Evolutionary conservation across 1,140 invertebrate species (phyloP).

Genomic region (Aphis gossypii): DNA sequence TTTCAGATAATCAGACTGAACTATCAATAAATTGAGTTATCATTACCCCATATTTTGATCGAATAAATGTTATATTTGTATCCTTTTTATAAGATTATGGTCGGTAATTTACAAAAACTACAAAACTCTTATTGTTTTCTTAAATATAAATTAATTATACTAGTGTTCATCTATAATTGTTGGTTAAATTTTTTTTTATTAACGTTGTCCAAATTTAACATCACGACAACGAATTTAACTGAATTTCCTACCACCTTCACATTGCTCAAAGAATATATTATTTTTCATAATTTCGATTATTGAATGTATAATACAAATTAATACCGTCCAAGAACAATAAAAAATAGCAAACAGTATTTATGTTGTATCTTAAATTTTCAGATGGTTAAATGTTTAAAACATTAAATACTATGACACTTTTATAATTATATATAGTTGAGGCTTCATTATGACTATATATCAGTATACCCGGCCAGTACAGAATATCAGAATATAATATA

Average conservation of each 20-base stretch:
- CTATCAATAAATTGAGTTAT: not conserved
- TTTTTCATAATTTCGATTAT: not conserved
- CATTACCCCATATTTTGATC: not conserved
- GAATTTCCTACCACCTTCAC: not conserved
- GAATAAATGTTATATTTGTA: not conserved
- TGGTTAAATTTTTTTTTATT: not conserved
- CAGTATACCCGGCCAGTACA: not conserved
- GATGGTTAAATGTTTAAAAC: too few species aligned
- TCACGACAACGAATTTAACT: not conserved
- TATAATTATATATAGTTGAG: too few species aligned
- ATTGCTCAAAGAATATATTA: not conserved
- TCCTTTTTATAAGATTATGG: not conserved
- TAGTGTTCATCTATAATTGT: too few species aligned
- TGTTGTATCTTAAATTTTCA: not conserved
- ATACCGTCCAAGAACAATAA: not conserved
- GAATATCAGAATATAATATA: not conserved
- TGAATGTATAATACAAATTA: not conserved
- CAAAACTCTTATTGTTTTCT: not conserved
- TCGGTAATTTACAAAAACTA: not conserved
- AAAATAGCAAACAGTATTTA: not conserved
- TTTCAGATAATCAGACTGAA: not conserved
- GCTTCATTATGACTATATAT: not conserved
- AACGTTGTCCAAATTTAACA: not conserved
- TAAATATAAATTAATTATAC: not conserved
- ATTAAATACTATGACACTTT: too few species aligned